Evolutionary conservation across 2,113 vertebrate species (phyloP), one percentile per base, ranked within the genome.

Genomic region (Paralichthys olivaceus): DNA sequence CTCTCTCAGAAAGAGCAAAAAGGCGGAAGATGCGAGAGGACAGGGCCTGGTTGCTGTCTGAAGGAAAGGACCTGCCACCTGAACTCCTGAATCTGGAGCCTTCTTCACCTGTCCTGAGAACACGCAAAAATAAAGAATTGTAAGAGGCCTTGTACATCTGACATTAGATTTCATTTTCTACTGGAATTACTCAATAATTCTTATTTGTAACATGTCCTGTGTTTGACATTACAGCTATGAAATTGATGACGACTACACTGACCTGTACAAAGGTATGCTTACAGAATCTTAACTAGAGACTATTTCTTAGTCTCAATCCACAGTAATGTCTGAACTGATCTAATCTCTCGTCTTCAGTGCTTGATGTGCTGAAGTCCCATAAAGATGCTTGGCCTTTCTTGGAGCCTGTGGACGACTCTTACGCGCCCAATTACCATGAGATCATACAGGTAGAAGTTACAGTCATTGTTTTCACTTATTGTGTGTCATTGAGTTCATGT

Each of bases 311-410:
- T 54, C 15, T 72, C 22, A 43, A 0, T 57, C 1, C 67, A 0
- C 20, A 12, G 56, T 4, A 9, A 23, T 12, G 4, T 53, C 49
- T 15, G 19, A 53, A n/a, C 49, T 53, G 12, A 55, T 58, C 25
- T 49, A 2, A 25, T 64, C 45, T 75, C 20, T 73, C 2, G 25
- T 62, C 51, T 65, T 17, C 86, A 99, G 98, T 99, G 85, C 92
- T 98, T 22, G 97, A 98, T 77, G 95, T 95, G 29, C 92, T 99
- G 47, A 99, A 98, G 91, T 95, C 95, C 63, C 97, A 99, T 87
- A 99, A 98, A 93, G 98, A 99, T 62, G 95, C 97, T 15, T 99
- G 98, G 98, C 98, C 98, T 25, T 99, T 99, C 89, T 77, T 99
- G 91, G 98, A 99, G 82, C 97, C 98, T 0, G 98, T 99, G 55